Percentiles rank a stretch among this genome's conserved stretches.
Evolutionary conservation across 2,888 invertebrate genomes (phyloP).

Genomic region (Aspidapion aeneum): DNA sequence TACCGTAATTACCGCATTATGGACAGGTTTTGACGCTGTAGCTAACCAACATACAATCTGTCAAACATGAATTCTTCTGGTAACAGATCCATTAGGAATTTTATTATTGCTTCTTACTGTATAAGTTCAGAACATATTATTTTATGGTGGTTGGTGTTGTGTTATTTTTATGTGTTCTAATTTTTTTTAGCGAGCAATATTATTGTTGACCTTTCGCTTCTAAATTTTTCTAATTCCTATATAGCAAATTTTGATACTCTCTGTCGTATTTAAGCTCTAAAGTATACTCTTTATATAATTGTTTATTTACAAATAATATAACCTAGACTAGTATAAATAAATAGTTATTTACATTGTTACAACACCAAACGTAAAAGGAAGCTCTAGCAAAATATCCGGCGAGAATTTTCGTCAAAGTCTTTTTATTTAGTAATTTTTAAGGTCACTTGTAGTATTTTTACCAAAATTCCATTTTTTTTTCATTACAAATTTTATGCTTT

Average conservation of each 20-base stretch:
- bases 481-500: conserved; percentile 3
- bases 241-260: background rate
- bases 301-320: background rate
- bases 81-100: no score
- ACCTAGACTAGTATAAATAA: background rate
- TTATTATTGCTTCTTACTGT: no score
- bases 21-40: no score
- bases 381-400: background rate
- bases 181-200: background rate
- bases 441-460: conserved; percentile 26
- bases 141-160: no score
- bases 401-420: conserved; percentile 21
- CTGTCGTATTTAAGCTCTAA: background rate
- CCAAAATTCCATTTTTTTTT: conserved; percentile 17
- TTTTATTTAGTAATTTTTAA: conserved; percentile 24
- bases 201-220: background rate
- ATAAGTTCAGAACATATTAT: no score
- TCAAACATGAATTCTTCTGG: no score
- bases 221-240: background rate
- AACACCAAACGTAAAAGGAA: conserved; percentile 18
- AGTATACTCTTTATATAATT: background rate
- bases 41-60: no score
- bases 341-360: conserved; percentile 15
- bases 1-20: no score
- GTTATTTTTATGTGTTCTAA: background rate